Conservation (phyloP, 2,888 invertebrate species). For the Steinernema hermaphroditum region DNA sequence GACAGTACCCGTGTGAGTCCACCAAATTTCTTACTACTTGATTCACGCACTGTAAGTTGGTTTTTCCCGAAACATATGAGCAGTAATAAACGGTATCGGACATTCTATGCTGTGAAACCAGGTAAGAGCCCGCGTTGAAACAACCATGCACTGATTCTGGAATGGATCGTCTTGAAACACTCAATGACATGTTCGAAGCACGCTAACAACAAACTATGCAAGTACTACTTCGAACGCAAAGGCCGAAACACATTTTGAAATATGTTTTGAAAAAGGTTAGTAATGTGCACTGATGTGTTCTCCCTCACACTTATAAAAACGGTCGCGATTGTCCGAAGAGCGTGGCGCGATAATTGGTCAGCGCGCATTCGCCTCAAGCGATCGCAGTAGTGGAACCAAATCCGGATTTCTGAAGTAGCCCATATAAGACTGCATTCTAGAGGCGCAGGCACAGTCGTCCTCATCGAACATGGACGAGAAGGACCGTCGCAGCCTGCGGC, state of each 20-base stretch:
- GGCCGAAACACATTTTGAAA: no score
- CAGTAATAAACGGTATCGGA: neutral
- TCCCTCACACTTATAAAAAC: neutral
- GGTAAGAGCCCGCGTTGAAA: neutral
- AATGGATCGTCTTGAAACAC: no score
- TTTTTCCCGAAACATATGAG: neutral
- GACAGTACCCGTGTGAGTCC: slow-evolving; percentile 12
- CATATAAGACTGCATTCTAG: neutral
- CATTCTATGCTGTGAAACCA: neutral
- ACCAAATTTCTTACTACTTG: neutral
- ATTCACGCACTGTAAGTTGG: neutral
- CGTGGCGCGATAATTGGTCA: slow-evolving; percentile 24
- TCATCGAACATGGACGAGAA: slow-evolving; percentile 34
- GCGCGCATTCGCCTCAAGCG: slow-evolving; percentile 16
- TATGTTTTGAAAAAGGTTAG: no score
- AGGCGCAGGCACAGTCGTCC: neutral
- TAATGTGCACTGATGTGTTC: no score
- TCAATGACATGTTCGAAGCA: no score
- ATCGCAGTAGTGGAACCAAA: slow-evolving; percentile 20
- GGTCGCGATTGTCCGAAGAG: slow-evolving; percentile 5
- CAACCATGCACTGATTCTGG: neutral
- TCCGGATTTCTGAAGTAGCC: slow-evolving; percentile 16
- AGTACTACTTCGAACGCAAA: no score
- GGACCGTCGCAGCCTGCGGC: slow-evolving; percentile 45
- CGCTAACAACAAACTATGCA: no score